These are phyloP conservation scores for cattle (Bos taurus) DNA, from an alignment of 2,113 vertebrate genomes.

Conservation along the genomic window DNA sequence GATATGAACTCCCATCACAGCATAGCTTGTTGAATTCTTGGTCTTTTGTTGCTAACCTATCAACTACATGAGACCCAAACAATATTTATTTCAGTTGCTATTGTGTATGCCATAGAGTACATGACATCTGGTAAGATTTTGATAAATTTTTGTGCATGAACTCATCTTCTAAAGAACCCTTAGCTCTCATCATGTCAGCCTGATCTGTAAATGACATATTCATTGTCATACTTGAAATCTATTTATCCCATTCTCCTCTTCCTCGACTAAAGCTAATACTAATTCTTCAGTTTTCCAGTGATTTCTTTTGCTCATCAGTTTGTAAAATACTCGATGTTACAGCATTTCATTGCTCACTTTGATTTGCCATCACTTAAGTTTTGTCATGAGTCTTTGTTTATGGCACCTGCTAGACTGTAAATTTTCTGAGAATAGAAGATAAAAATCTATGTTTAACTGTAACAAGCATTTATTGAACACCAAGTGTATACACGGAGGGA, in stretches of 20 bases:
- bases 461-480: background rate
- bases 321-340: background rate
- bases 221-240: background rate
- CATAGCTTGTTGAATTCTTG: background rate
- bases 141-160: background rate
- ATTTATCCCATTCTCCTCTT: background rate
- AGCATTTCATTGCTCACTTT: background rate
- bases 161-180: background rate
- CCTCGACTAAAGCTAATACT: background rate
- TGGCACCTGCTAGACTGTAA: background rate
- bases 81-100: background rate
- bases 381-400: background rate
- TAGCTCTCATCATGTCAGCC: background rate
- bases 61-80: background rate
- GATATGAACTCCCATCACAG: background rate
- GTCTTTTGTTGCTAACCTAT: background rate
- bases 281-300: background rate
- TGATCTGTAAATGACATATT: background rate
- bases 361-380: background rate
- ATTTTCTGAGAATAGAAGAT: background rate
- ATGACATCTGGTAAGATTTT: background rate
- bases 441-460: background rate
- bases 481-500: background rate
- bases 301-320: background rate
- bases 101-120: accelerated